Evolutionary conservation across 1,140 invertebrate genomes (phyloP).

Genomic region (Drosophila sp.): DNA sequence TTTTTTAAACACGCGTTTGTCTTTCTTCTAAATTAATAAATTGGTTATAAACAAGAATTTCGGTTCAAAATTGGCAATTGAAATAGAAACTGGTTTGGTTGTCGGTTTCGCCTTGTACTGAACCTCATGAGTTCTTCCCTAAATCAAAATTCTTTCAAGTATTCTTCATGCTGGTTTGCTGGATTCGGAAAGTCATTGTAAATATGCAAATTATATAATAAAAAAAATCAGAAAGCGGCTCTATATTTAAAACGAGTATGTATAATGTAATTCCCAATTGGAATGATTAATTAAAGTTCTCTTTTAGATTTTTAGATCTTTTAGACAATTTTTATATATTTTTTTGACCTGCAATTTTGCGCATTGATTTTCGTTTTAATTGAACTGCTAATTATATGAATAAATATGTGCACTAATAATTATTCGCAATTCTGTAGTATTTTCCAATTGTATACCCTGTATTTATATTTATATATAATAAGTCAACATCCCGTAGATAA

Average conservation of each 20-base stretch:
- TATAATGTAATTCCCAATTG: background rate
- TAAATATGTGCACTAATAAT: slow-evolving; percentile 35
- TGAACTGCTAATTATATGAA: slow-evolving; percentile 41
- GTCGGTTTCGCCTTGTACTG: slow-evolving; percentile 11
- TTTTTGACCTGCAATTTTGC: slow-evolving; percentile 36
- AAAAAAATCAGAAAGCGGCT: background rate
- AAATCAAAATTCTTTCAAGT: slow-evolving; percentile 2
- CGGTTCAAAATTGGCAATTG: slow-evolving; percentile 61
- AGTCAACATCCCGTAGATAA: no score
- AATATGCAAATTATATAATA: background rate
- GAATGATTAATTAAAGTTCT: background rate
- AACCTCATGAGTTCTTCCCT: background rate
- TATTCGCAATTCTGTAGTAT: background rate
- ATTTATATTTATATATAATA: no score
- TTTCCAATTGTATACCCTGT: background rate
- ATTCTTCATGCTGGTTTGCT: background rate
- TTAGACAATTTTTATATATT: background rate
- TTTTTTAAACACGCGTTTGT: slow-evolving; percentile 7
- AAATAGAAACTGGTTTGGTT: slow-evolving; percentile 66
- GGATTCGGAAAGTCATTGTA: no score
- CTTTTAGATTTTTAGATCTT: background rate
- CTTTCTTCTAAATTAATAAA: slow-evolving; percentile 8
- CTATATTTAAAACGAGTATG: background rate
- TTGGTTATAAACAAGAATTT: slow-evolving; percentile 56
- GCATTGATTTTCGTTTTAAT: slow-evolving; percentile 36